Evolutionary conservation across 2,113 vertebrate species (phyloP).

Genomic region (Passer domesticus): DNA sequence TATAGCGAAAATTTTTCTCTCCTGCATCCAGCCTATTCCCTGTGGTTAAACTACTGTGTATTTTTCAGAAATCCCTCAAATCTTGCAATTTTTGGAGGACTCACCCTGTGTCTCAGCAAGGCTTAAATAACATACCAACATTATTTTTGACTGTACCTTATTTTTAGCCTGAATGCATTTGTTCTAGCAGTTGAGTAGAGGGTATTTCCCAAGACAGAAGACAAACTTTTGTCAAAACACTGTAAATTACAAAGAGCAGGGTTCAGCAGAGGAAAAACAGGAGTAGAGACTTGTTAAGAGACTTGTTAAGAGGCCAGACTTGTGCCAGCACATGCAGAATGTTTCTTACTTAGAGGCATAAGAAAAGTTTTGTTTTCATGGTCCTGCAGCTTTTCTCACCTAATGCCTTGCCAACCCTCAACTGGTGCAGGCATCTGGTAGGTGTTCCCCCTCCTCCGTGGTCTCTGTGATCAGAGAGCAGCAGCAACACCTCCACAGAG

Average conservation of each 20-base stretch:
- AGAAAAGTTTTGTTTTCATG: background rate
- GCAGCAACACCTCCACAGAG: background rate
- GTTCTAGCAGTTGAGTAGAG: background rate
- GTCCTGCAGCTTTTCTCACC: conserved; percentile 14
- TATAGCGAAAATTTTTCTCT: background rate
- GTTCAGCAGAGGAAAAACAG: background rate
- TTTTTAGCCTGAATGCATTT: background rate
- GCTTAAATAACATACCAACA: background rate
- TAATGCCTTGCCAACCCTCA: background rate
- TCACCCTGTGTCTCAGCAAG: background rate
- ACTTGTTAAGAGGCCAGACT: background rate
- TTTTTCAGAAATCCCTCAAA: conserved; percentile 16
- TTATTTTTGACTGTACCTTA: background rate
- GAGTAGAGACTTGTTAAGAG: conserved; percentile 3
- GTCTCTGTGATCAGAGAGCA: background rate
- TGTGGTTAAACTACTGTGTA: background rate
- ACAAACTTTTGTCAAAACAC: conserved; percentile 36
- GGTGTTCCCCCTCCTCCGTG: background rate
- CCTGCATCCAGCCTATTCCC: background rate
- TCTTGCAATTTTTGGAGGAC: background rate
- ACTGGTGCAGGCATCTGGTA: background rate
- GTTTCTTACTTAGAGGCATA: conserved; percentile 27
- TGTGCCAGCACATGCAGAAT: background rate
- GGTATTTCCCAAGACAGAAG: conserved; percentile 40
- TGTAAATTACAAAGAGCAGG: background rate